phyloP scores from a whole-genome alignment of 2,113 vertebrate genomes.

The Pica pica region DNA sequence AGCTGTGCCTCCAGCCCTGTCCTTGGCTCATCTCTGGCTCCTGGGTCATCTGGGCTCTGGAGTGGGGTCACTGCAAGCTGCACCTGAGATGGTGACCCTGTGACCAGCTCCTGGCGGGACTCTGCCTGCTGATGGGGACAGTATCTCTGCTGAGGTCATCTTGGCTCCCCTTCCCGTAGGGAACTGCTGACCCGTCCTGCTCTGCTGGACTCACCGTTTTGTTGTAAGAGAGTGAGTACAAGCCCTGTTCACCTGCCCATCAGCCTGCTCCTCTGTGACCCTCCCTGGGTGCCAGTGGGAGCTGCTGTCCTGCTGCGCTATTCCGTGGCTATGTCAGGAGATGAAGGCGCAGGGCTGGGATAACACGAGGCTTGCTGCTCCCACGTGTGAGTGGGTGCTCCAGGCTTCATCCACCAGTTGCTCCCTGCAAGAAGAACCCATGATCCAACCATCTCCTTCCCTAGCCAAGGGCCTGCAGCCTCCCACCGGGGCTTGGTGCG shows the following conservation, averaged over 20 bases:
- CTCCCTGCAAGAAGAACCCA: background rate
- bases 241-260: background rate
- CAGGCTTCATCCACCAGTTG: background rate
- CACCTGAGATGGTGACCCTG: background rate
- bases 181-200: background rate
- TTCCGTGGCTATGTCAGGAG: background rate
- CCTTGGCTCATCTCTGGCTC: background rate
- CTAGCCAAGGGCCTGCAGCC: background rate
- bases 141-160: background rate
- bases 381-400: background rate
- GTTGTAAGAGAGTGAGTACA: background rate
- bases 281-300: background rate
- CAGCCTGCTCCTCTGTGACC: background rate
- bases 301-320: background rate
- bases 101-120: background rate
- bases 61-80: background rate
- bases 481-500: background rate
- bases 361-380: background rate
- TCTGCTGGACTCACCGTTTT: background rate
- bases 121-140: background rate
- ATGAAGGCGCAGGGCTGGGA: background rate
- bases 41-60: background rate
- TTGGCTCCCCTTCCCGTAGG: background rate
- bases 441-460: background rate
- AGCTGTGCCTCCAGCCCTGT: background rate